Conservation (phyloP, 2,113 vertebrate genomes). For the Axis porcinus region DNA sequence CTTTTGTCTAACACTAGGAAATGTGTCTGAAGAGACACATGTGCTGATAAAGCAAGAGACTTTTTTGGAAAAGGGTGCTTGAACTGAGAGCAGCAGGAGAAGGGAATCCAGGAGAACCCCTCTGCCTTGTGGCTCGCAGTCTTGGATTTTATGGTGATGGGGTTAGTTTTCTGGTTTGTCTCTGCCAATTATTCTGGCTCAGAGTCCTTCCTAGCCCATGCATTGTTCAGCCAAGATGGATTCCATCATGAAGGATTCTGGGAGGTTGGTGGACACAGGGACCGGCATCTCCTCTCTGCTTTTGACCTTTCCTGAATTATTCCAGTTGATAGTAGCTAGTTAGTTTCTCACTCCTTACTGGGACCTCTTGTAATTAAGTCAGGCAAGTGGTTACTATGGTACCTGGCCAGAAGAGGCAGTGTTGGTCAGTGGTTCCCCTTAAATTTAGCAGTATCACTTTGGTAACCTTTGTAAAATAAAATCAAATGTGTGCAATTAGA, state of each 20-base stretch:
- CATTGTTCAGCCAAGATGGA: not conserved
- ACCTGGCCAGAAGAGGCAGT: not conserved
- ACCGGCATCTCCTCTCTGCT: not conserved
- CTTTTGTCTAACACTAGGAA: not conserved
- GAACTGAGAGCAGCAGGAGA: not conserved
- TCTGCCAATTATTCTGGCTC: not conserved
- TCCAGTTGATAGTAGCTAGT: not conserved
- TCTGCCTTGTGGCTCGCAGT: not conserved
- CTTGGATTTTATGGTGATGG: not conserved
- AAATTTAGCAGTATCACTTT: not conserved
- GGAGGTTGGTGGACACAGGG: not conserved
- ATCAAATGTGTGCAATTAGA: not conserved
- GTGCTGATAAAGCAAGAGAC: not conserved
- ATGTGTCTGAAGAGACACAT: not conserved
- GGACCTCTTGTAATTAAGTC: not conserved
- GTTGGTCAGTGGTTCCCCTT: not conserved
- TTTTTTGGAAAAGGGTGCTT: not conserved
- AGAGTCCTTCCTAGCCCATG: not conserved
- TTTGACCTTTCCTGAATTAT: not conserved
- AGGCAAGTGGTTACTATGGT: not conserved
- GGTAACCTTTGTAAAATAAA: not conserved
- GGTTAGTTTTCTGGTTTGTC: not conserved
- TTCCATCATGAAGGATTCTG: not conserved
- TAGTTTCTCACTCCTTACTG: not conserved
- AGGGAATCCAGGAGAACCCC: not conserved